Evolutionary conservation across 2,797 vertebrate species (phyloP).

Genomic region (Delichon dasypus): DNA sequence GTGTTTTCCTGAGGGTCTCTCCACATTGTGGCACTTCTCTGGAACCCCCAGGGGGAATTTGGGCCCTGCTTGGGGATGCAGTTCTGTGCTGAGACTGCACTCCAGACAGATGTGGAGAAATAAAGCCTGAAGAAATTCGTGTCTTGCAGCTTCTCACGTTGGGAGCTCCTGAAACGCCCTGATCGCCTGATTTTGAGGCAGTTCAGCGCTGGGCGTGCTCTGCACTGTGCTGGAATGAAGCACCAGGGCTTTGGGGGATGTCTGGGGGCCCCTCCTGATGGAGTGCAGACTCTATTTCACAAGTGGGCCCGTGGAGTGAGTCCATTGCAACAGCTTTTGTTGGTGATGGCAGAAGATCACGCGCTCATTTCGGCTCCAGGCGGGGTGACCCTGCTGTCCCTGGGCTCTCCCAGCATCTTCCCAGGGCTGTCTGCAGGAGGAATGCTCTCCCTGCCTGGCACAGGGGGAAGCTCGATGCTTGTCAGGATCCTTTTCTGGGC

Average conservation of each 20-base stretch:
- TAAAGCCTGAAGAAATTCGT: neutral
- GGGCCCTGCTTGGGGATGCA: neutral
- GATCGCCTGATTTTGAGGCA: neutral
- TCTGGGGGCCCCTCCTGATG: neutral
- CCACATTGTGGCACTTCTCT: neutral
- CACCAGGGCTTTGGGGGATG: neutral
- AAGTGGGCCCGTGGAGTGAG: neutral
- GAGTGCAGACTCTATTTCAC: neutral
- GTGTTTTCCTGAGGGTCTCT: neutral
- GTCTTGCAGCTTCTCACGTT: neutral
- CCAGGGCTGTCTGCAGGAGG: neutral
- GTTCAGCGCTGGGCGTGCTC: neutral
- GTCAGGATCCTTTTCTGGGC: neutral
- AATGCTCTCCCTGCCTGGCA: neutral
- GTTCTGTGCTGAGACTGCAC: neutral
- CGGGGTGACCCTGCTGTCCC: neutral
- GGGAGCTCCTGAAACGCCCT: neutral
- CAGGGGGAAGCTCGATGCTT: neutral
- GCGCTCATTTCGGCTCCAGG: rapidly evolving
- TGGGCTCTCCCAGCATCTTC: neutral
- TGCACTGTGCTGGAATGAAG: neutral
- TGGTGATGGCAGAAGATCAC: neutral
- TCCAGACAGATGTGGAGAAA: neutral
- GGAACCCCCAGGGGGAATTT: neutral
- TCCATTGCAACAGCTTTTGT: neutral